Evolutionary conservation across 2,113 vertebrate genomes (phyloP).

Genomic region (Vimba vimba): DNA sequence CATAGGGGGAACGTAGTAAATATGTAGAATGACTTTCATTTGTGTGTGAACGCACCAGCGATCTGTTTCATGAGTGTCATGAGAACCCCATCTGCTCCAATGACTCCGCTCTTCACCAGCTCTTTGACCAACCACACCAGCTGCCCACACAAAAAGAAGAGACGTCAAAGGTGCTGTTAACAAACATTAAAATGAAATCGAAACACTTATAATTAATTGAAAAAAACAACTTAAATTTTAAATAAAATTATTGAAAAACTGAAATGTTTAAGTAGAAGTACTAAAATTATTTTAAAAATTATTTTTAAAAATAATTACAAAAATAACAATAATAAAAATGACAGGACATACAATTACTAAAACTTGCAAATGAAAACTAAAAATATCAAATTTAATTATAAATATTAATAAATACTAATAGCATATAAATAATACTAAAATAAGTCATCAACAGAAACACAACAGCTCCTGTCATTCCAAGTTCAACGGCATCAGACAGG

Average conservation of each 20-base stretch:
- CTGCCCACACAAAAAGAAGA: slow-evolving; percentile 67
- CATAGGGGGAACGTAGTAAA: not conserved
- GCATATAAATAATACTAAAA: not conserved
- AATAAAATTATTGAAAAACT: not conserved
- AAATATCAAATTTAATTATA: not conserved
- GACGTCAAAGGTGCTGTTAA: not conserved
- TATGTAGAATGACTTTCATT: no score
- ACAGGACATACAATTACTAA: not conserved
- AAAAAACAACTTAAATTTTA: not conserved
- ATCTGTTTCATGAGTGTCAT: slow-evolving; percentile 99
- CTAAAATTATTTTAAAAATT: no score
- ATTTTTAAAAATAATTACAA: no score
- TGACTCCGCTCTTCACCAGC: slow-evolving; percentile 90
- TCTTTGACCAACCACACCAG: slow-evolving; percentile 93
- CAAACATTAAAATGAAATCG: not conserved
- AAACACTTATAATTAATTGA: not conserved
- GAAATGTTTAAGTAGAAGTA: no score
- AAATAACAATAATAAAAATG: no score
- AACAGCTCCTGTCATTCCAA: not conserved
- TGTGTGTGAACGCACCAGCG: slow-evolving; percentile 77
- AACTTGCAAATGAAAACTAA: not conserved
- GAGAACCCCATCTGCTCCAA: slow-evolving; percentile 89
- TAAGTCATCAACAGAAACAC: not conserved
- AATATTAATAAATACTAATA: not conserved
- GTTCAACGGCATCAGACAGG: not conserved